Percentiles rank a stretch among this genome's conserved stretches.
phyloP scores from a whole-genome alignment of 2,888 invertebrate genomes.

The Hypselothyrea guttata region DNA sequence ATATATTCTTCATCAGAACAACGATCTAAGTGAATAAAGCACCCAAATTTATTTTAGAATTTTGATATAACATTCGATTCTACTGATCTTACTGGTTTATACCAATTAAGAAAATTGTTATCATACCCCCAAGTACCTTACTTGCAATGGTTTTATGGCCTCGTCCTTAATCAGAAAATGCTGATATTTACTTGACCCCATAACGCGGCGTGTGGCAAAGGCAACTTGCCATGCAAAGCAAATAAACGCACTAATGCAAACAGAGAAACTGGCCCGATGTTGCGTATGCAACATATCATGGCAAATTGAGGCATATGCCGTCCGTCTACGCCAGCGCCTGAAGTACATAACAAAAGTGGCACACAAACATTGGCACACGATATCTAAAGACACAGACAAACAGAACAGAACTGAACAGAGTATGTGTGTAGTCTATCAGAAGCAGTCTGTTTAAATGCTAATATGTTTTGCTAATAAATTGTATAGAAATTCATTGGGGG shows the following conservation, averaged over 20 bases:
- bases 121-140: too few species aligned
- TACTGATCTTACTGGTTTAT: too few species aligned
- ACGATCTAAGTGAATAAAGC: too few species aligned
- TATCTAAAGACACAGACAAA: constrained; percentile 1
- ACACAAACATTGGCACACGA: constrained; percentile 9
- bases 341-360: constrained; percentile 23
- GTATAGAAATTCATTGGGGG: constrained; percentile 30
- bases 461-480: constrained; percentile 19
- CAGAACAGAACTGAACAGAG: neutral
- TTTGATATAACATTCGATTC: too few species aligned
- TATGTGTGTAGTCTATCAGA: neutral
- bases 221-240: constrained; percentile 5
- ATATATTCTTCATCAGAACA: too few species aligned
- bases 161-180: too few species aligned
- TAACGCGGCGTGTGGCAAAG: constrained; percentile 32
- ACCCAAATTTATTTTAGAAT: too few species aligned
- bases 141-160: too few species aligned
- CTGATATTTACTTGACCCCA: too few species aligned
- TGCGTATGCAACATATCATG: constrained; percentile 7
- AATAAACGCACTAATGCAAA: neutral
- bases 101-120: too few species aligned
- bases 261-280: constrained; percentile 15
- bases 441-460: too few species aligned
- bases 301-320: constrained; percentile 19
- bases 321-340: neutral